Percentiles rank a stretch among this genome's conserved stretches.
Conservation (phyloP, 2,888 invertebrate genomes). For the Caenorhabditis zanzibari region DNA sequence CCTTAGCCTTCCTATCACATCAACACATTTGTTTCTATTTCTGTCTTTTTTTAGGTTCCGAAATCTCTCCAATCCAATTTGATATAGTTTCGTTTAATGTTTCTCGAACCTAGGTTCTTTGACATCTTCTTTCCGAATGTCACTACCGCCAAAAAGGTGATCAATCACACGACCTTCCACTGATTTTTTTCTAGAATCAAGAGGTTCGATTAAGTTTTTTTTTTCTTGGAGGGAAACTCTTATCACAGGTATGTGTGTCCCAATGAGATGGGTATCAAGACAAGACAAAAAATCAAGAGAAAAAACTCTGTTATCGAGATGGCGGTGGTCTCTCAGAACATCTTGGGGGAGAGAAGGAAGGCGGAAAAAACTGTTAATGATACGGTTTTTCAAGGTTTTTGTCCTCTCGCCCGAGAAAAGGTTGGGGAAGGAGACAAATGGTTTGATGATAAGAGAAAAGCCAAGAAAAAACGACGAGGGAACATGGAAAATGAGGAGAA, state of each 20-base stretch:
- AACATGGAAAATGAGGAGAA: constrained; percentile 36
- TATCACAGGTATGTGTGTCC: constrained; percentile 16
- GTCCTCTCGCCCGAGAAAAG: background rate
- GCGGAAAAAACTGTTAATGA: constrained; percentile 49
- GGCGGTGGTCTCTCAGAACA: constrained; percentile 41
- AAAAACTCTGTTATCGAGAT: constrained; percentile 54
- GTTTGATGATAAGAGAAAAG: constrained; percentile 40
- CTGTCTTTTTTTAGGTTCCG: background rate
- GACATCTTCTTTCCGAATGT: constrained; percentile 10
- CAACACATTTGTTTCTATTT: constrained; percentile 28
- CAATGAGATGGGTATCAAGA: background rate
- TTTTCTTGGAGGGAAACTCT: too few species aligned
- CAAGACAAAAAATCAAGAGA: background rate
- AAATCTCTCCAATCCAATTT: constrained; percentile 23
- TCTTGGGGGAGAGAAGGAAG: background rate
- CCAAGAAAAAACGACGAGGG: constrained; percentile 30
- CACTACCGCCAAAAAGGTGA: constrained; percentile 37
- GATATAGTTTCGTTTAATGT: constrained; percentile 43
- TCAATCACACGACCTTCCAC: constrained; percentile 62
- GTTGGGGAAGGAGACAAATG: constrained; percentile 16
- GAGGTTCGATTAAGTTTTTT: constrained; percentile 55
- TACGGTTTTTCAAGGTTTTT: constrained; percentile 57
- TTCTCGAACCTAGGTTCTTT: constrained; percentile 31
- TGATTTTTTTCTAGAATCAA: constrained; percentile 7
- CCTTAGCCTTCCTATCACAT: background rate